Evolutionary conservation across 2,888 invertebrate genomes (phyloP), one percentile per base, ranked within the genome.

Genomic region (Ethmia dodecea): DNA sequence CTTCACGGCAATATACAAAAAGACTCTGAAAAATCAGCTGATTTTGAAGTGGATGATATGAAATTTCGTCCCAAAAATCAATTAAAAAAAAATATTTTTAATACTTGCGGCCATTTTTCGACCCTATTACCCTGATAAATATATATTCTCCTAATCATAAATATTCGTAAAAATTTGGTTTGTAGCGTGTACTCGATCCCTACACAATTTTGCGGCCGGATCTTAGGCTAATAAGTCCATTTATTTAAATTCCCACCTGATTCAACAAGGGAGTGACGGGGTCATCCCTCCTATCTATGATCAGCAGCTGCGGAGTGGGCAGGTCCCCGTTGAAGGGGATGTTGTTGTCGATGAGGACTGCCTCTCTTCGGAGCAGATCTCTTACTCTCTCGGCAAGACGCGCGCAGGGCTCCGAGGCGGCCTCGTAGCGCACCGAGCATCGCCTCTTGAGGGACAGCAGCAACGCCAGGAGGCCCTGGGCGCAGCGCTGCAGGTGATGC

Each of bases 181-280:
- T n/a, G n/a, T n/a, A n/a, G n/a, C n/a, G n/a, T n/a, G n/a, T n/a
- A n/a, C n/a, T n/a, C n/a, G n/a, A n/a, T n/a, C n/a, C n/a, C n/a
- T n/a, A n/a, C n/a, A n/a, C n/a, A n/a, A n/a, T n/a, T n/a, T n/a
- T n/a, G n/a, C n/a, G n/a, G n/a, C n/a, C n/a, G n/a, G n/a, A n/a
- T n/a, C n/a, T n/a, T n/a, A n/a, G n/a, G n/a, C n/a, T n/a, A n/a
- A n/a, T n/a, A n/a, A n/a, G n/a, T n/a, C n/a, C n/a, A n/a, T 3
- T 13, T 31, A 15, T 15, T 12, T 14, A 25, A 25, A 9, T 13
- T 9, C 27, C 9, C 33, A 91, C 92, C 87, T 95, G 95, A 76
- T 95, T 97, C 16, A 99, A 80, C 35, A 99, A 78, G 0, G 99
- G 99, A 0, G 99, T 98, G 5, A 99, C 93, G 0, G 98, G 95